Base-by-base conservation (phyloP, 2,888 invertebrate species). In the Smittia sp. region DNA sequence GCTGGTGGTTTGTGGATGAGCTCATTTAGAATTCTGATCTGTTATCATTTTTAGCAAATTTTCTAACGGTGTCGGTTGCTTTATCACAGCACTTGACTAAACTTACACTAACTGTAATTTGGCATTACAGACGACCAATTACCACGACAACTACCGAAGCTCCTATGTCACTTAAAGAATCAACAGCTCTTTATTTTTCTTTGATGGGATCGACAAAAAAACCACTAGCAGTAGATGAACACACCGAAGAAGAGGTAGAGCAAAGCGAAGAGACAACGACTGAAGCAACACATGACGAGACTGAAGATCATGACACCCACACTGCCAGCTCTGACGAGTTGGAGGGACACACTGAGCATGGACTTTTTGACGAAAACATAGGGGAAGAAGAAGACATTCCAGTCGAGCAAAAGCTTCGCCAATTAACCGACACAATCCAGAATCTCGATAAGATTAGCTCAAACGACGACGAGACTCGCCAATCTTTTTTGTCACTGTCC, bases 401-500 rank as follows among this genome's bases (percentile, higher is more conserved):
- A n/a, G 80, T 82, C 65, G 82, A 82, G 76, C 79, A 82, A 74
- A 79, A 81, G 67, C 76, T 82, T 9, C 80, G 80, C 77, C 80
- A 81, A 75, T 80, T 82, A 9, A 79, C 81, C 1, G 80, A 82
- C 74, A 81, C 81, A 74, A 79, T 80, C 74, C 81, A 81, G 76
- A 81, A 81, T 78, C 46, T 77, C 77, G 46, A 63, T 20, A 52
- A 63, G 62, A 15, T 63, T 11, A 32, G 65, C 63, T 9, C 25
- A 18, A 18, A 76, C 76, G 32, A 75, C 75, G 75, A 66, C 27
- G 75, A 76, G 74, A 80, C 79, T 22, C 81, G 80, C 0, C 81
- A 82, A 75, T 81, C 82, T 20, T 82, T 82, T 74, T 78, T 82
- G 24, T 82, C 82, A 1, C 77, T 82, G 1, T 81, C 81, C 73